A percentile compares a stretch with the other conserved stretches of the same genome.
These are phyloP conservation scores for Synodontis membranacea DNA, from an alignment of 2,113 vertebrate species.

Conservation along the genomic window DNA sequence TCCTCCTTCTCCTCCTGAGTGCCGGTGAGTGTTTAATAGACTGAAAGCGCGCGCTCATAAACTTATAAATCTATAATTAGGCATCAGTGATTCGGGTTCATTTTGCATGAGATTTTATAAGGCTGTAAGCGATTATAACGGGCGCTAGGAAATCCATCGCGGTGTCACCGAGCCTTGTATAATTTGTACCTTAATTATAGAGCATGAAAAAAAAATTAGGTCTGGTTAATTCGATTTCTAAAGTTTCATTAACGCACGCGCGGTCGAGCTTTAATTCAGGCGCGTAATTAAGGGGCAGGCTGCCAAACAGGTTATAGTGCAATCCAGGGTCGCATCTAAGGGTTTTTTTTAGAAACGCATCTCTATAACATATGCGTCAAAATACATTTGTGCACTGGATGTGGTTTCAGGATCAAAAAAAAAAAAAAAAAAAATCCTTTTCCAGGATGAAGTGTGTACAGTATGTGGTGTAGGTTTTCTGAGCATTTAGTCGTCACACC, in stretches of 20 bases:
- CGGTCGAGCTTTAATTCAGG: neutral
- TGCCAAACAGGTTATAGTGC: neutral
- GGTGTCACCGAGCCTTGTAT: neutral
- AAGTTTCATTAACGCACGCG: constrained; percentile 31
- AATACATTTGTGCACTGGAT: neutral
- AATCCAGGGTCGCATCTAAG: neutral
- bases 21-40: constrained; percentile 37
- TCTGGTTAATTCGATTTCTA: constrained; percentile 27
- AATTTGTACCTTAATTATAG: constrained; percentile 22
- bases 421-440: neutral
- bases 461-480: no score
- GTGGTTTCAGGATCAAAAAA: neutral
- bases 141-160: constrained; percentile 6
- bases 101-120: constrained; percentile 13
- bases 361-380: no score
- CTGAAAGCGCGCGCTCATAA: neutral
- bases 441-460: neutral
- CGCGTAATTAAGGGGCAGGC: constrained; percentile 4
- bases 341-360: no score
- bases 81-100: neutral
- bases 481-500: no score
- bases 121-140: constrained; percentile 1
- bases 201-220: constrained; percentile 1
- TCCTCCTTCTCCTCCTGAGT: constrained; percentile 20
- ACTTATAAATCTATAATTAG: constrained; percentile 17